Evolutionary conservation across 2,113 vertebrate species (phyloP).

Genomic region (Neoarius graeffei): DNA sequence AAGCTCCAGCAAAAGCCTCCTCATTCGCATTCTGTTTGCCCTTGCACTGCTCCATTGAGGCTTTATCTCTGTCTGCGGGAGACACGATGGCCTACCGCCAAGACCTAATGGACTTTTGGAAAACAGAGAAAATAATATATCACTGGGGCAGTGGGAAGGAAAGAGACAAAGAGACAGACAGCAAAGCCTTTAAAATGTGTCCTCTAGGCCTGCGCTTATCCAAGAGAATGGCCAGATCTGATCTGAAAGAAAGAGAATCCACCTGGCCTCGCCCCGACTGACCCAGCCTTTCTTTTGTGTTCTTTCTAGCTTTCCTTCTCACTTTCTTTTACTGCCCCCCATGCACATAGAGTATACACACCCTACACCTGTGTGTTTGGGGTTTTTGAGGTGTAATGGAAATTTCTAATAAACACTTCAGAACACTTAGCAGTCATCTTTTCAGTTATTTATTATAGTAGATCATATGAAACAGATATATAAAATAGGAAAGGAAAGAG

Average conservation of each 20-base stretch:
- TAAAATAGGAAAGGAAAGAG: no score
- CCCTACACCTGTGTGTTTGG: constrained; percentile 1
- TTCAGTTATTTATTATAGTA: no score
- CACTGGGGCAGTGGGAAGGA: constrained; percentile 41
- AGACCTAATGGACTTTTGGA: constrained; percentile 75
- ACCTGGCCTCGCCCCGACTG: neutral
- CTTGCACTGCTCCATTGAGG: constrained; percentile 45
- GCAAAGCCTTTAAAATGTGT: constrained; percentile 35
- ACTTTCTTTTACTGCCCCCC: neutral
- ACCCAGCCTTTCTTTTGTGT: neutral
- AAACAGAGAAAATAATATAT: constrained; percentile 67
- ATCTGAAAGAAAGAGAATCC: constrained; percentile 15
- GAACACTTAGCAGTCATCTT: no score
- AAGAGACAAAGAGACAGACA: constrained; percentile 19
- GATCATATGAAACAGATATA: no score
- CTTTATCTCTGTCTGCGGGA: constrained; percentile 73
- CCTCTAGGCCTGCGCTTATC: constrained; percentile 35
- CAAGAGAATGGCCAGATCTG: constrained; percentile 35
- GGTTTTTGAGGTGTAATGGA: neutral
- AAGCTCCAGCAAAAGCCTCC: constrained; percentile 16
- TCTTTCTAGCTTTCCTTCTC: neutral
- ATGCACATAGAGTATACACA: constrained; percentile 2
- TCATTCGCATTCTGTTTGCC: constrained; percentile 56
- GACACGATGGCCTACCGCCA: constrained; percentile 66
- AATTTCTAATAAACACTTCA: no score